A percentile compares a stretch with the other conserved stretches of the same genome.
phyloP scores from a whole-genome alignment of 1,140 invertebrate species.

The Drosophila gunungcola region DNA sequence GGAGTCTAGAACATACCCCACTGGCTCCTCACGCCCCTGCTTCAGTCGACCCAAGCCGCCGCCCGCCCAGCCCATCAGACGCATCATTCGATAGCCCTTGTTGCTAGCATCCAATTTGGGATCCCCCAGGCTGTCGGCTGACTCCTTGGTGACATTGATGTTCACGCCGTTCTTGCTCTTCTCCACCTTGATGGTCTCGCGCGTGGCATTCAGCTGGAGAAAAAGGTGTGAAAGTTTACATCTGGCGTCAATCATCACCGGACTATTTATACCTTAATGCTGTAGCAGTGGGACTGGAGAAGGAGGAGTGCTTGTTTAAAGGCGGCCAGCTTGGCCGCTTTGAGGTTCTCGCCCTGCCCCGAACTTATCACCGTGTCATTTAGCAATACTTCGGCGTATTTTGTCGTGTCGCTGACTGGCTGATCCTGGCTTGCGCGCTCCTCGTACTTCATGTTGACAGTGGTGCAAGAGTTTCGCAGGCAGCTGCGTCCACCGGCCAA shows the following conservation, averaged over 20 bases:
- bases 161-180: constrained; percentile 67
- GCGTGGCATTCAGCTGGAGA: constrained; percentile 61
- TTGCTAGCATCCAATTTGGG: constrained; percentile 85
- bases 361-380: constrained; percentile 78
- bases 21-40: constrained; percentile 89
- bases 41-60: constrained; percentile 90
- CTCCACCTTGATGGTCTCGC: constrained; percentile 73
- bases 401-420: constrained; percentile 18
- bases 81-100: constrained; percentile 90
- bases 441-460: constrained; percentile 48
- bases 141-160: constrained; percentile 66
- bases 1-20: constrained; percentile 84
- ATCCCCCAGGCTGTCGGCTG: constrained; percentile 50
- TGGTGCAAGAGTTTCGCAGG: constrained; percentile 54
- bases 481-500: constrained; percentile 67
- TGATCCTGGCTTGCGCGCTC: constrained; percentile 35
- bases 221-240: not conserved
- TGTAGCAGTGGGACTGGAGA: constrained; percentile 86
- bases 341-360: constrained; percentile 73
- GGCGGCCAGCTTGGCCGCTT: constrained; percentile 85
- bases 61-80: constrained; percentile 93
- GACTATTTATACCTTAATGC: constrained; percentile 85
- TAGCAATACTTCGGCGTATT: constrained; percentile 61
- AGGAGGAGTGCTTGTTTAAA: constrained; percentile 79
- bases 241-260: not conserved